Evolutionary conservation across 1,140 invertebrate species (phyloP), one percentile per base, ranked within the genome.

Genomic region (Philopotamus ludificatus): DNA sequence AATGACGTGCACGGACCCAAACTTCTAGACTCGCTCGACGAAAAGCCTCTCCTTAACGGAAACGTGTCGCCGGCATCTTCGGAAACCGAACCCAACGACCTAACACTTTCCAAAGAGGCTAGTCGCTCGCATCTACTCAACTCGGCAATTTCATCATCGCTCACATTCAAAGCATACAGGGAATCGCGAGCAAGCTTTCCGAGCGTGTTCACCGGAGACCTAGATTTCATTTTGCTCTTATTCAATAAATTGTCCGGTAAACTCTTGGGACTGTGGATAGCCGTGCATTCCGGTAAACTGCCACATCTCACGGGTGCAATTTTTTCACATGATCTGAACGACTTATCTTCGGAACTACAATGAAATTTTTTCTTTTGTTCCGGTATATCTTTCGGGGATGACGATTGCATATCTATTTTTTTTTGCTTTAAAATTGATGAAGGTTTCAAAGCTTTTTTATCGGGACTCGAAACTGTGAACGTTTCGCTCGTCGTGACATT

Each of bases 121-220:
- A 79, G 65, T 67, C 77, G 77, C 47, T 78, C 77, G 0, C 75
- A 78, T 18, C 74, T 65, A 21, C 77, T 71, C 21, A 79, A 76
- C 20, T 80, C 77, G 0, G 74, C 75, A 3, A 79, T 77, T 20
- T 81, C 79, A 9, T 80, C 78, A 23, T 80, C 78, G 26, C 72
- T 75, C 77, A 79, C 79, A 59, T 81, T 81, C 15, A 81, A 65
- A 0, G 77, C 78, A 16, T 80, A 60, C 0, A 81, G 59, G 0
- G 78, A 79, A 65, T 81, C 79, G 26, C 74, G 71, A 10, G 79
- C 78, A 28, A 80, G 77, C 68, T 78, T 80, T 0, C 79, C 79
- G 1, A 81, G 63, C 10, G 76, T 78, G 0, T 75, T 77, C 0
- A 77, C 75, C 21, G 77, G 63, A 4, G 67, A 65, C 28, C 59